Base-by-base conservation (phyloP, 2,797 vertebrate species). In the Staurois parvus region DNA sequence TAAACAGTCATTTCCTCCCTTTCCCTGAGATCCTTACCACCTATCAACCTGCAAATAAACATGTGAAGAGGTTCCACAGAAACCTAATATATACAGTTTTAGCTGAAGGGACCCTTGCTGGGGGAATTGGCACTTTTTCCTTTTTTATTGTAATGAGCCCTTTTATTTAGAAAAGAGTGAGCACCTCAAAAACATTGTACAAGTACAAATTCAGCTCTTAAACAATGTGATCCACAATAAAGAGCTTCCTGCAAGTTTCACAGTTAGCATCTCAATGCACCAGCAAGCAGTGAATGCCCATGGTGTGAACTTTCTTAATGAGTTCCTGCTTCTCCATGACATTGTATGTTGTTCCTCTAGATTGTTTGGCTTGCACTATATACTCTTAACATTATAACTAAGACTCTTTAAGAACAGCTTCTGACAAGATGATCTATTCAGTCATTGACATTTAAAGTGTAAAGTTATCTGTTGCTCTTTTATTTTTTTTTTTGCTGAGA, bases 91-190 rank as follows among this genome's bases (percentile, higher is more conserved):
- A 81, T 76, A 42, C 85, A 72, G 67, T 86, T 80, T 64, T 42
- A 56, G 42, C 37, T 72, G 64, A 77, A 28, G 37, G 79, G 76
- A 74, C 40, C 3, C 79, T 72, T 79, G 75, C 85, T 79, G 85
- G 15, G 37, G 80, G 64, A 67, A 37, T 72, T 67, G 75, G 5
- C 30, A 74, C 69, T 75, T 67, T 72, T 87, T 45, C 85, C 28
- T 83, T 79, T 86, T 79, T 83, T 59, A 83, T 79, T 83, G 59
- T 79, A 86, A 78, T 78, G 80, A 86, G 28, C 68, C 48, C 21
- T 70, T 81, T 76, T 80, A 74, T 81, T 84, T 52, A 56, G 26
- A 32, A 42, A 69, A 75, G 72, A 81, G 32, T 37, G 29, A 80
- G 79, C 84, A 80, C 28, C 59, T 79, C 32, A 34, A 21, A n/a